These are phyloP conservation scores for Trichogramma pretiosum DNA, from an alignment of 1,140 invertebrate genomes.

Conservation along the genomic window DNA sequence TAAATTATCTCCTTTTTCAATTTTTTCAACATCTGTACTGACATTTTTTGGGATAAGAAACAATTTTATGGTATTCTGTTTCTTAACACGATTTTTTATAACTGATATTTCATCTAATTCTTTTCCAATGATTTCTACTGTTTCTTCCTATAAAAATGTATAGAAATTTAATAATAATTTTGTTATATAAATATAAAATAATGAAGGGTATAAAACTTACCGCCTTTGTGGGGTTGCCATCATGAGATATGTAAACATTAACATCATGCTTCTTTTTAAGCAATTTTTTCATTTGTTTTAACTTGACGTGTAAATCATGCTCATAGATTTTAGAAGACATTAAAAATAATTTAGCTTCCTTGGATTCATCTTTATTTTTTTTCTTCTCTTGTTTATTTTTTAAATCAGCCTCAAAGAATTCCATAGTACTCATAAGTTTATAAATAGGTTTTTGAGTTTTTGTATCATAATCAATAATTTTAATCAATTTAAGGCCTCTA, in stretches of 20 bases:
- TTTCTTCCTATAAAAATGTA: constrained; percentile 45
- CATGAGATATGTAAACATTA: constrained; percentile 49
- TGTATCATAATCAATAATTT: constrained; percentile 52
- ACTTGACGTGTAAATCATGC: constrained; percentile 50
- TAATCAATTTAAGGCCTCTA: constrained; percentile 55
- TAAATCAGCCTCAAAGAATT: constrained; percentile 34
- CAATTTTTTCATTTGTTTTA: constrained; percentile 19
- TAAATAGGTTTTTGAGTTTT: constrained; percentile 55
- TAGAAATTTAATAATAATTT: neutral
- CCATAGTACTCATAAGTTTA: constrained; percentile 44
- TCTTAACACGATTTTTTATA: neutral
- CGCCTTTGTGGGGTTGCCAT: constrained; percentile 37
- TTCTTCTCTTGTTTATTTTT: constrained; percentile 30
- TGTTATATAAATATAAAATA: neutral
- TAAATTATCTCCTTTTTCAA: neutral
- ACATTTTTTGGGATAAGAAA: neutral
- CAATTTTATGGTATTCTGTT: neutral
- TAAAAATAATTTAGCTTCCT: constrained; percentile 52
- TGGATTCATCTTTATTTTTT: constrained; percentile 26
- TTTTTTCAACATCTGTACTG: neutral
- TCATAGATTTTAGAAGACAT: constrained; percentile 53
- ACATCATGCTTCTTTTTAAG: constrained; percentile 51
- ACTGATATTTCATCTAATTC: constrained; percentile 37
- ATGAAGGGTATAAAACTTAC: constrained; percentile 15
- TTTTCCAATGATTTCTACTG: constrained; percentile 47